Conservation (phyloP, 2,113 vertebrate species). For the Ancistrus triradiatus region DNA sequence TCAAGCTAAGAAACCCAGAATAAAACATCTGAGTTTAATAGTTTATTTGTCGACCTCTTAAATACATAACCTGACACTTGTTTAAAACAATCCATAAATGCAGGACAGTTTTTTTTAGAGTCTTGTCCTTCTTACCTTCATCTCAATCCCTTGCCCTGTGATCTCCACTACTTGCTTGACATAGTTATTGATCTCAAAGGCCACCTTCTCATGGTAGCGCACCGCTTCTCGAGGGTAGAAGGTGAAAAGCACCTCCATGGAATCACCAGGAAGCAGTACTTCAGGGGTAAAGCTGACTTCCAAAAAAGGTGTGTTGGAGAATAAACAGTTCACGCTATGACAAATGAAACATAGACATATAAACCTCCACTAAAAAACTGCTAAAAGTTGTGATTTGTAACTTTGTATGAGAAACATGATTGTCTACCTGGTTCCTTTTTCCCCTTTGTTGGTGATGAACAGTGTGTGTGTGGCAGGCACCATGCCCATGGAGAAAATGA, state of each 20-base stretch:
- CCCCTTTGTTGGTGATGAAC: constrained; percentile 73
- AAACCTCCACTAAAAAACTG: not conserved
- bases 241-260: constrained; percentile 67
- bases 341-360: not conserved
- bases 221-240: constrained; percentile 74
- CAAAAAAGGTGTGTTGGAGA: constrained; percentile 63
- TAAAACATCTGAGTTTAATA: not conserved
- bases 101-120: too few relatives aligned
- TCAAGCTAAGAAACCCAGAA: constrained; percentile 65
- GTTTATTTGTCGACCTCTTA: too few relatives aligned
- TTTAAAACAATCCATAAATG: too few relatives aligned
- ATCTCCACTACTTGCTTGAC: constrained; percentile 69
- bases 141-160: constrained; percentile 74
- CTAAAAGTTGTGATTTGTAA: too few relatives aligned
- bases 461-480: constrained; percentile 61
- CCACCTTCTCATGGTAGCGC: constrained; percentile 70
- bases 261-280: constrained; percentile 66
- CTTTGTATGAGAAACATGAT: too few relatives aligned
- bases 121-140: constrained; percentile 72
- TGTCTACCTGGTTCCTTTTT: constrained; percentile 67
- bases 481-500: constrained; percentile 74
- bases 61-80: too few relatives aligned
- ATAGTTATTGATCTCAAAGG: constrained; percentile 77
- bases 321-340: constrained; percentile 76
- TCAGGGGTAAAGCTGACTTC: constrained; percentile 64